These are phyloP conservation scores for Apogon talboti DNA, from an alignment of 2,797 vertebrate species.

Conservation along the genomic window DNA sequence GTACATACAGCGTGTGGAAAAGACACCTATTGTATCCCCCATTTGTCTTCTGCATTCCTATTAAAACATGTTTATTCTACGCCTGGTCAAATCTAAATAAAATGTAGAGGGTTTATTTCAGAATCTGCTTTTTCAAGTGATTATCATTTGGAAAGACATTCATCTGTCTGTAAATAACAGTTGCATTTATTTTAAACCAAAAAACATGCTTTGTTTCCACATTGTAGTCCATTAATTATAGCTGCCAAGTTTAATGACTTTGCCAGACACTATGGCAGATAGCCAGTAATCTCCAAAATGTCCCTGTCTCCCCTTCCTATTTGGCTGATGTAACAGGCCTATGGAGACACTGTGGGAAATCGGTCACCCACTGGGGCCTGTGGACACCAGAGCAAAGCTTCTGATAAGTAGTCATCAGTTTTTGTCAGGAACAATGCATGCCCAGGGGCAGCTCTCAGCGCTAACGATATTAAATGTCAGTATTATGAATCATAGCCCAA, in stretches of 20 bases:
- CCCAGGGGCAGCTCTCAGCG: not conserved
- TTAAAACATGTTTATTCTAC: no score
- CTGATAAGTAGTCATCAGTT: not conserved
- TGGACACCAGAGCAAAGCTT: not conserved
- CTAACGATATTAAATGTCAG: not conserved
- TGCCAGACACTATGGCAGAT: not conserved
- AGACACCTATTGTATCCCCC: no score
- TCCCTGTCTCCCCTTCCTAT: constrained; percentile 1
- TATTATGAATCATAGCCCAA: not conserved
- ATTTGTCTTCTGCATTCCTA: no score
- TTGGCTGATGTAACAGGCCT: constrained; percentile 5
- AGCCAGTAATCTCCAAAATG: not conserved
- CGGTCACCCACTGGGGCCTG: not conserved
- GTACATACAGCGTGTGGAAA: no score
- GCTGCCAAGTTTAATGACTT: not conserved
- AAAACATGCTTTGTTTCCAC: not conserved
- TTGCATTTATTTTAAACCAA: not conserved
- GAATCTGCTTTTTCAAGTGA: no score
- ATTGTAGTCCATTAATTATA: not conserved
- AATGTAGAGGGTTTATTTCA: no score
- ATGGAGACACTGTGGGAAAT: not conserved
- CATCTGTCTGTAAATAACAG: not conserved
- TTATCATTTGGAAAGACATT: no score
- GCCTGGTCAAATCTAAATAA: no score
- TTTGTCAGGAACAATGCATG: not conserved